phyloP scores from a whole-genome alignment of 2,113 vertebrate species.

The Pantherophis guttatus region DNA sequence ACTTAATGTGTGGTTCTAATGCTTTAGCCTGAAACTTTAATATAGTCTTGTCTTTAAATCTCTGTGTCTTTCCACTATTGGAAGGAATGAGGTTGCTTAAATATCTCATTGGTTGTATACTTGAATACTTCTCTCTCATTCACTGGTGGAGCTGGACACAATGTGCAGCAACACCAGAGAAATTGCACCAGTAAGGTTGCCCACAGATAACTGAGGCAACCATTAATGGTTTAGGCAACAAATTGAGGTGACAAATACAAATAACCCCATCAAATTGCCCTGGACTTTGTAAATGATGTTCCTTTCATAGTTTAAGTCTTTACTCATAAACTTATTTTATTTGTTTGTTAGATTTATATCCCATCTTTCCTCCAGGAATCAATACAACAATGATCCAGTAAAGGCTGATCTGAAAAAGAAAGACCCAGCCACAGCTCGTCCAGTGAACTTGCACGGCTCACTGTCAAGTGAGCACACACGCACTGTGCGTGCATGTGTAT shows the following conservation, averaged over 20 bases:
- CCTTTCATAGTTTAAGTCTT: not conserved
- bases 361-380: not conserved
- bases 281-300: not conserved
- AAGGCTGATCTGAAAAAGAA: not conserved
- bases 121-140: not conserved
- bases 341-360: not conserved
- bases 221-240: not conserved
- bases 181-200: not conserved
- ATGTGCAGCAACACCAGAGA: not conserved
- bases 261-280: not conserved
- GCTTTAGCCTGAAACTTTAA: no score
- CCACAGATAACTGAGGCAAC: not conserved
- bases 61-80: not conserved
- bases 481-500: not conserved
- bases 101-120: not conserved
- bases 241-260: not conserved
- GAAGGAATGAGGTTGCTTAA: not conserved
- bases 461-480: no score
- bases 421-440: not conserved
- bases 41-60: not conserved
- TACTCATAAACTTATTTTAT: not conserved
- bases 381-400: not conserved
- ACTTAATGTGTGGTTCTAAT: no score
- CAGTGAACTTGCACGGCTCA: not conserved
- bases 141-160: not conserved